These are phyloP conservation scores for Drosophila flavopinicola DNA, from an alignment of 2,888 invertebrate genomes.

Conservation along the genomic window DNA sequence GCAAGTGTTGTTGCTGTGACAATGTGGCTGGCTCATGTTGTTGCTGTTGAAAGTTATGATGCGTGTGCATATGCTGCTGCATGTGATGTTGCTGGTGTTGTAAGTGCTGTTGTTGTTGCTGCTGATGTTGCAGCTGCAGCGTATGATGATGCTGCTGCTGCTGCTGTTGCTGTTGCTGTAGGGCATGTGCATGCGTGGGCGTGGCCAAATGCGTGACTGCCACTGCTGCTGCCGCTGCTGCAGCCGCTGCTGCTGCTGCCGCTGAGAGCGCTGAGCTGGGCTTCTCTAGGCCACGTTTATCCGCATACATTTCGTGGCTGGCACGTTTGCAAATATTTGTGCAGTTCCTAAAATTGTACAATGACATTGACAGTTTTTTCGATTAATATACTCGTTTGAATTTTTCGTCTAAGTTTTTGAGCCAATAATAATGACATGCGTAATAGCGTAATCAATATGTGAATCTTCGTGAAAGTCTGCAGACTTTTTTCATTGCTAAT, in stretches of 20 bases:
- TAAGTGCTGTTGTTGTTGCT: slow-evolving; percentile 63
- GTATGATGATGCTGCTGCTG: slow-evolving; percentile 43
- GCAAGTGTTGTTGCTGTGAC: slow-evolving; percentile 70
- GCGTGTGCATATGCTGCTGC: slow-evolving; percentile 68
- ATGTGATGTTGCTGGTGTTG: slow-evolving; percentile 71
- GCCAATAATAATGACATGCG: slow-evolving; percentile 31
- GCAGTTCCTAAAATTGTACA: slow-evolving; percentile 55
- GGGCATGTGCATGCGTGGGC: slow-evolving; percentile 61
- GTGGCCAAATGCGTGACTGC: slow-evolving; percentile 58
- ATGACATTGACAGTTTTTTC: slow-evolving; percentile 30
- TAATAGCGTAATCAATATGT: slow-evolving; percentile 48
- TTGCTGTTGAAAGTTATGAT: slow-evolving; percentile 71
- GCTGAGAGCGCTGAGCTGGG: slow-evolving; percentile 55
- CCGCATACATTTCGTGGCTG: slow-evolving; percentile 68
- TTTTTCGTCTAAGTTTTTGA: slow-evolving; percentile 36
- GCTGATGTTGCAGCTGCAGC: slow-evolving; percentile 64
- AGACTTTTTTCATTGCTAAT: slow-evolving; percentile 69
- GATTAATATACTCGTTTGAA: slow-evolving; percentile 23
- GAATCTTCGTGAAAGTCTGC: slow-evolving; percentile 60
- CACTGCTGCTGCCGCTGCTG: slow-evolving; percentile 50
- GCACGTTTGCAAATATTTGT: slow-evolving; percentile 70
- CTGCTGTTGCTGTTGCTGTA: slow-evolving; percentile 51
- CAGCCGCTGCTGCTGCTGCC: slow-evolving; percentile 36
- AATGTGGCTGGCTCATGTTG: slow-evolving; percentile 60
- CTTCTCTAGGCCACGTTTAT: slow-evolving; percentile 74